Percentiles rank a stretch among this genome's conserved stretches.
These are phyloP conservation scores for Mormyrus proboscirostris DNA, from an alignment of 2,797 vertebrate genomes.

Conservation along the genomic window DNA sequence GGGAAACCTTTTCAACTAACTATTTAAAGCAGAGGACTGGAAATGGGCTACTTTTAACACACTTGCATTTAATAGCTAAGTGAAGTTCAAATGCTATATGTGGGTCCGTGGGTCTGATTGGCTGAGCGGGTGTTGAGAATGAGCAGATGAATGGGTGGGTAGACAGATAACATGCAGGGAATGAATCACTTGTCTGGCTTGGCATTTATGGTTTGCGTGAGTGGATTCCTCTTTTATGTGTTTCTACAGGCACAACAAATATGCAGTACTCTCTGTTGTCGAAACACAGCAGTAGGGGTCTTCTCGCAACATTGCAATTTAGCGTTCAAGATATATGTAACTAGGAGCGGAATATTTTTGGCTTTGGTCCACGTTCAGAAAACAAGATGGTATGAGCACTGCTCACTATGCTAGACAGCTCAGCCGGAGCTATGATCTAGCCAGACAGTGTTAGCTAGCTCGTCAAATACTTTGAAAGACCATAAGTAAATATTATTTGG, in stretches of 20 bases:
- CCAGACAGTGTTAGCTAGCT: not conserved
- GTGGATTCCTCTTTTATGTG: conserved; percentile 3
- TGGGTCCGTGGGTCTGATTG: not conserved
- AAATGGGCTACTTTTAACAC: not conserved
- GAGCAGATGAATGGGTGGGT: not conserved
- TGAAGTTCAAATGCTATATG: not conserved
- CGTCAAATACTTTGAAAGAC: not conserved
- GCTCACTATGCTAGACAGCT: not conserved
- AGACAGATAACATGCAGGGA: not conserved
- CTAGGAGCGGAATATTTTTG: not conserved
- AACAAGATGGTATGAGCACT: not conserved
- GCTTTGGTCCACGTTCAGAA: not conserved
- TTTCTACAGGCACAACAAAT: conserved; percentile 4
- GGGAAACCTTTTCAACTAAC: not conserved
- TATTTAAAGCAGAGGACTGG: not conserved
- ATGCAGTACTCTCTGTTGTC: not conserved
- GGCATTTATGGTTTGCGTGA: not conserved
- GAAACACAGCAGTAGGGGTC: conserved; percentile 2
- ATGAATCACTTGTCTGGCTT: conserved; percentile 2
- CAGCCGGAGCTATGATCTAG: not conserved
- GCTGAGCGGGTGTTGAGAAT: not conserved
- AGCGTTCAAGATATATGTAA: not conserved
- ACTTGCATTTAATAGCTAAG: not conserved
- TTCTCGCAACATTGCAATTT: not conserved
- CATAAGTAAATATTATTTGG: not conserved